Base-by-base conservation (phyloP, 2,797 vertebrate genomes). In the Psittacula echo region DNA sequence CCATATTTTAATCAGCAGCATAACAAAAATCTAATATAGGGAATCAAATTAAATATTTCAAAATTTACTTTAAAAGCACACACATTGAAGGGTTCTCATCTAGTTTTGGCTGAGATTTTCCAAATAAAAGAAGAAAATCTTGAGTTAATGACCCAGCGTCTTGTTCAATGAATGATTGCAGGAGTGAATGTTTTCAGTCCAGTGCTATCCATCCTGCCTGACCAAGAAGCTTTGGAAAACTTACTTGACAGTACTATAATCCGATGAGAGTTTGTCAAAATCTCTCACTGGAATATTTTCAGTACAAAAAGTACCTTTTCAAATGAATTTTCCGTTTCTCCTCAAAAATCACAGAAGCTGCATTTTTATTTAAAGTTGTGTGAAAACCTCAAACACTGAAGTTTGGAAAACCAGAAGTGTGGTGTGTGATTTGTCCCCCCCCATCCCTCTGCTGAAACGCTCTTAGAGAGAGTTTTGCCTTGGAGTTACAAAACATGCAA, bases 401-500 rank as follows among this genome's bases (percentile, higher is more conserved):
- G 32, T 65, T 78, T 47, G 23, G n/a, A 84, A 90, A 94, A 66
- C 54, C 58, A 78, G 3, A 85, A 81, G 23, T 7, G 15, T 29
- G 47, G 53, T 47, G 12, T 26, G 47, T 1, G 8, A 84, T 92
- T 87, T 85, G 24, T 56, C 29, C 26, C 85, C 32, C 54, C 23
- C 51, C 42, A 70, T 44, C 37, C 18, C 37, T 89, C 39, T 78
- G 50, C 85, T 75, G 79, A 90, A 94, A 90, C 10, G 5, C 20
- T 73, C 47, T 64, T 11, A 41, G 12, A 68, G 56, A 83, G 72
- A 56, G 60, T 56, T 87, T 89, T 92, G 89, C 91, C 91, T 96
- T 48, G 58, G 75, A 96, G 93, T 94, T 87, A 94, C 39, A 94
- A 94, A 95, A 94, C 82, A 89, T 70, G 68, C 72, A 92, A 83